Conservation (phyloP, 2,797 vertebrate species). For the Cirrhinus mrigala region DNA sequence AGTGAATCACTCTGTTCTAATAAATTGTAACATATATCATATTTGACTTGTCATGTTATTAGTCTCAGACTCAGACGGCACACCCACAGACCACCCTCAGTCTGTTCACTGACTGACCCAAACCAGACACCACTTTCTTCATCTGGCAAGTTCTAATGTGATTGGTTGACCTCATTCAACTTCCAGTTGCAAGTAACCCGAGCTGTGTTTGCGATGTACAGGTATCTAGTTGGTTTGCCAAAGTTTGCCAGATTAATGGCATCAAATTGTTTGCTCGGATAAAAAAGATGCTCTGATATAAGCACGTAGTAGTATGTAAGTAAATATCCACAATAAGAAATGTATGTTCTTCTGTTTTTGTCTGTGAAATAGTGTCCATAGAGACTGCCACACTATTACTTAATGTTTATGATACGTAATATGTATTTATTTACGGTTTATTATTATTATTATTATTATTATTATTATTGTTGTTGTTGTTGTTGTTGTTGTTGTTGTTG, state of each 20-base stretch:
- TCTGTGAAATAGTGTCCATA: background rate
- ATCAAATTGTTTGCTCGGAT: background rate
- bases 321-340: background rate
- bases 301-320: background rate
- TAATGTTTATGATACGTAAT: background rate
- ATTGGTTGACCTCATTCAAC: background rate
- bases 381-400: background rate
- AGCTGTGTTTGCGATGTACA: background rate
- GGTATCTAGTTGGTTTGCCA: background rate
- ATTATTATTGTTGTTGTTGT: too few species aligned
- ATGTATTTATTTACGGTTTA: background rate
- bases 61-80: background rate
- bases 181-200: background rate
- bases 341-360: background rate
- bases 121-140: background rate
- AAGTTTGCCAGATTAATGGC: background rate
- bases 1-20: constrained; percentile 10
- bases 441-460: background rate
- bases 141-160: too few species aligned
- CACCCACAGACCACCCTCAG: background rate
- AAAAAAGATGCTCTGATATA: background rate
- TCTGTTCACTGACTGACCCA: background rate
- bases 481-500: too few species aligned
- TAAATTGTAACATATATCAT: constrained; percentile 32
- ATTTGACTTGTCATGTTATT: constrained; percentile 10